phyloP scores from a whole-genome alignment of 2,113 vertebrate species.

The Notechis scutatus region DNA sequence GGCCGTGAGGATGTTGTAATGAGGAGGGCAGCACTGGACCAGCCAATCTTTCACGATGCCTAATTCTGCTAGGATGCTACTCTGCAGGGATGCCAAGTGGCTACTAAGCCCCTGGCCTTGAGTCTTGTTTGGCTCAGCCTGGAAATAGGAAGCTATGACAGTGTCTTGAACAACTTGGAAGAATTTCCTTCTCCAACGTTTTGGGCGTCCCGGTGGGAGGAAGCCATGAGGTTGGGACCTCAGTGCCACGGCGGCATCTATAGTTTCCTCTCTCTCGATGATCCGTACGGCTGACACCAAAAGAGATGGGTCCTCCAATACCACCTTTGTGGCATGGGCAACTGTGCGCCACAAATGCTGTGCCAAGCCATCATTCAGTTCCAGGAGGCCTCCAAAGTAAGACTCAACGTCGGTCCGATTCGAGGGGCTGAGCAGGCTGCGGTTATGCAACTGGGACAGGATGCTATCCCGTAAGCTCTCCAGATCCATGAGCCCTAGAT shows the following conservation, averaged over 20 bases:
- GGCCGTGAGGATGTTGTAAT: constrained; percentile 79
- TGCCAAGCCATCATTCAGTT: constrained; percentile 81
- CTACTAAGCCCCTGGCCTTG: constrained; percentile 76
- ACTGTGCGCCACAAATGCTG: constrained; percentile 83
- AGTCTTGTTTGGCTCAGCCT: constrained; percentile 29
- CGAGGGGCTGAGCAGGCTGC: constrained; percentile 34
- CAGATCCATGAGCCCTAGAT: constrained; percentile 82
- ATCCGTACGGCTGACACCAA: constrained; percentile 90
- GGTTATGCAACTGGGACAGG: constrained; percentile 74
- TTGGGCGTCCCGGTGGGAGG: constrained; percentile 78
- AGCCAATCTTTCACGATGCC: constrained; percentile 81
- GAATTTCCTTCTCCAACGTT: constrained; percentile 85
- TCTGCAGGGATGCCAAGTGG: constrained; percentile 83
- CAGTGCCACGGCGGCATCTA: constrained; percentile 70
- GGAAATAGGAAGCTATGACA: constrained; percentile 58
- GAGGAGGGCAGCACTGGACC: constrained; percentile 86
- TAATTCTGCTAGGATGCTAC: constrained; percentile 80
- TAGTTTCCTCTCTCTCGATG: constrained; percentile 86
- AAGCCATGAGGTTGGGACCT: constrained; percentile 53
- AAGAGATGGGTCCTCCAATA: constrained; percentile 81
- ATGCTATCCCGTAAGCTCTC: constrained; percentile 86
- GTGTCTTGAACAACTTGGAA: constrained; percentile 79
- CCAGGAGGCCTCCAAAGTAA: constrained; percentile 82
- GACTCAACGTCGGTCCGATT: constrained; percentile 64
- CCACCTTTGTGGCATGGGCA: constrained; percentile 74